Evolutionary conservation across 2,888 invertebrate genomes (phyloP).

Genomic region (Nephrotoma flavescens): DNA sequence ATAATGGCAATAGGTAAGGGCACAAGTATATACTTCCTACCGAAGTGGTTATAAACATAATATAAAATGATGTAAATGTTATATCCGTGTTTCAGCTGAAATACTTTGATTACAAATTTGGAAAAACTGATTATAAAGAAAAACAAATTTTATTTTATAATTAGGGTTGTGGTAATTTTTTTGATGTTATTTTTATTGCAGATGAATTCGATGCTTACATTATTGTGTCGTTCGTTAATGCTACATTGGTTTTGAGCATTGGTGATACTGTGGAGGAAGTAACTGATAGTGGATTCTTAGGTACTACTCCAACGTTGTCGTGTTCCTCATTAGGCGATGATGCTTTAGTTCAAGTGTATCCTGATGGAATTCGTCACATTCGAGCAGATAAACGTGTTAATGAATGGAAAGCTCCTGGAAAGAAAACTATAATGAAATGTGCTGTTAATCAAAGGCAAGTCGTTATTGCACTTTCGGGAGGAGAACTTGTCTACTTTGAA

Average conservation of each 20-base stretch:
- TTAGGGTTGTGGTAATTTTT: not conserved
- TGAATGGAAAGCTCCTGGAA: slow-evolving; percentile 98
- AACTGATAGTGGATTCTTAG: slow-evolving; percentile 96
- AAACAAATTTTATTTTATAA: not conserved
- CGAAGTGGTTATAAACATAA: not conserved
- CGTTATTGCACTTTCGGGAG: slow-evolving; percentile 92
- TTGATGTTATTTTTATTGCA: slow-evolving; percentile 37
- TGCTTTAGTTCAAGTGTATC: slow-evolving; percentile 94
- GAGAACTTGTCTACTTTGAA: slow-evolving; percentile 97
- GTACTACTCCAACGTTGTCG: slow-evolving; percentile 95
- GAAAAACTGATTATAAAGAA: slow-evolving; percentile 1
- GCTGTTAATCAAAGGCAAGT: slow-evolving; percentile 98
- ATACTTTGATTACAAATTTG: slow-evolving; percentile 37
- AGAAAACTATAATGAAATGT: slow-evolving; percentile 92
- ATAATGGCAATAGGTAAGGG: slow-evolving; percentile 13
- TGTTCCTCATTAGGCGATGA: slow-evolving; percentile 97
- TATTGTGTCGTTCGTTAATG: slow-evolving; percentile 96
- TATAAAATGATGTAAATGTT: not conserved
- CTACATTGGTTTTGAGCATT: slow-evolving; percentile 95
- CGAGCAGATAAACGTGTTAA: slow-evolving; percentile 95
- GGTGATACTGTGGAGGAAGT: slow-evolving; percentile 99
- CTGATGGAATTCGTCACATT: slow-evolving; percentile 97
- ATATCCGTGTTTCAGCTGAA: slow-evolving; percentile 46
- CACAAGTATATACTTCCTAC: not conserved
- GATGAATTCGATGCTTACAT: slow-evolving; percentile 99